Evolutionary conservation across 2,113 vertebrate species (phyloP).

Genomic region (Rallus limicola): DNA sequence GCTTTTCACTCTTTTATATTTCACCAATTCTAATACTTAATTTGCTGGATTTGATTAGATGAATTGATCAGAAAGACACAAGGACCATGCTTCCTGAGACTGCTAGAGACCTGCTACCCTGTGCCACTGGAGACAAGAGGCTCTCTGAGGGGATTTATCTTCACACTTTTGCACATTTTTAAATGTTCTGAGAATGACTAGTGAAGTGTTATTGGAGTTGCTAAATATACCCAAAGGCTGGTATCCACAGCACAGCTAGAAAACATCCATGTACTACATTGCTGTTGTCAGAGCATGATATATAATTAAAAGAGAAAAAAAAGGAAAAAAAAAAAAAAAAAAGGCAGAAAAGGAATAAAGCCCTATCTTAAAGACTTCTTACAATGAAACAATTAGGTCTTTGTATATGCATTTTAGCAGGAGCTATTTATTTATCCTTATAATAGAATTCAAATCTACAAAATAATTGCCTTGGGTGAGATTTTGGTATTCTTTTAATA

Average conservation of each 20-base stretch:
- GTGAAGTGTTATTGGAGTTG: slow-evolving; percentile 35
- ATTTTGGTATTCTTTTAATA: background rate
- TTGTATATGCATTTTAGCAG: background rate
- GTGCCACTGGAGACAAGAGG: background rate
- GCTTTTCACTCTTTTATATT: background rate
- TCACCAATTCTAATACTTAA: background rate
- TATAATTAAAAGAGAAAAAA: background rate
- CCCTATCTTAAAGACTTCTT: background rate
- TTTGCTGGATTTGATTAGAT: slow-evolving; percentile 18
- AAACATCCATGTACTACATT: background rate
- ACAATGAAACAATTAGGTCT: background rate
- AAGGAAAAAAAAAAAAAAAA: background rate
- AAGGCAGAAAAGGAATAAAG: background rate
- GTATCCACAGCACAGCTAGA: slow-evolving; percentile 1
- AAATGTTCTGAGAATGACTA: slow-evolving; percentile 22
- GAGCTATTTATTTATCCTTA: background rate
- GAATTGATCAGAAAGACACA: background rate
- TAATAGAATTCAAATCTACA: background rate
- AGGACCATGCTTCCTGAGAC: background rate
- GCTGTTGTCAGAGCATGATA: background rate
- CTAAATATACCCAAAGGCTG: slow-evolving; percentile 12
- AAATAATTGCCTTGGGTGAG: background rate
- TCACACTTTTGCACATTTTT: slow-evolving; percentile 17
- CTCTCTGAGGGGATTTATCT: background rate
- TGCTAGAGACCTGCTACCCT: background rate